These are phyloP conservation scores for Trachelus tabidus DNA, from an alignment of 2,888 invertebrate species.

Conservation along the genomic window DNA sequence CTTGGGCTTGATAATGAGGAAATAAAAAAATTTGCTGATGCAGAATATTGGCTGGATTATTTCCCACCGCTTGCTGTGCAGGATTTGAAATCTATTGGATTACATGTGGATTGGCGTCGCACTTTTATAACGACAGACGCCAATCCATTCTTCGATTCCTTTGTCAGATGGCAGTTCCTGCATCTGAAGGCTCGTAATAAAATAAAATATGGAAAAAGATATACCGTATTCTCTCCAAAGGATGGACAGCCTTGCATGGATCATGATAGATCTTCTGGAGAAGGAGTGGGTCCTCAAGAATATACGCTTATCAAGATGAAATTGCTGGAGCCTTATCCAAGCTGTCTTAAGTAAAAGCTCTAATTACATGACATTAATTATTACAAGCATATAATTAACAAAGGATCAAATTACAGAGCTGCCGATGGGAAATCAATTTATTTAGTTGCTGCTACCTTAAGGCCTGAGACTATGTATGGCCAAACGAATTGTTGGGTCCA, in stretches of 20 bases:
- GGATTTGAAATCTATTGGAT: conserved; percentile 90
- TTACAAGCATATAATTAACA: conserved; percentile 8
- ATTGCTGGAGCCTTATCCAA: conserved; percentile 79
- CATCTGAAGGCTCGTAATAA: conserved; percentile 87
- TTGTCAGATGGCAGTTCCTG: conserved; percentile 96
- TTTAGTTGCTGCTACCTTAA: conserved; percentile 95
- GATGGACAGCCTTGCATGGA: conserved; percentile 99
- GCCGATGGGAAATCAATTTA: conserved; percentile 73
- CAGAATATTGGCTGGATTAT: conserved; percentile 94
- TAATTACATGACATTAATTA: neutral
- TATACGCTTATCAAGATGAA: conserved; percentile 97
- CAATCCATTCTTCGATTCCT: conserved; percentile 98
- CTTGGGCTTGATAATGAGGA: conserved; percentile 92
- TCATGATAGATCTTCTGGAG: conserved; percentile 95
- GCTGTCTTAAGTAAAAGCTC: conserved; percentile 32
- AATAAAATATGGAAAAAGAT: conserved; percentile 95
- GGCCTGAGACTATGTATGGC: conserved; percentile 99
- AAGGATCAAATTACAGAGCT: conserved; percentile 62
- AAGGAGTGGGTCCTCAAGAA: conserved; percentile 98
- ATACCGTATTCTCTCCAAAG: conserved; percentile 95
- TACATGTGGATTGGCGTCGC: conserved; percentile 96
- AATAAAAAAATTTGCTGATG: conserved; percentile 91
- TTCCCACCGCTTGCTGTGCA: conserved; percentile 91
- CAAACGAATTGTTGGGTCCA: conserved; percentile 99
- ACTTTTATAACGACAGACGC: conserved; percentile 98